Percentiles rank a stretch among this genome's conserved stretches.
Evolutionary conservation across 2,113 vertebrate genomes (phyloP).

Genomic region (Tyto alba): DNA sequence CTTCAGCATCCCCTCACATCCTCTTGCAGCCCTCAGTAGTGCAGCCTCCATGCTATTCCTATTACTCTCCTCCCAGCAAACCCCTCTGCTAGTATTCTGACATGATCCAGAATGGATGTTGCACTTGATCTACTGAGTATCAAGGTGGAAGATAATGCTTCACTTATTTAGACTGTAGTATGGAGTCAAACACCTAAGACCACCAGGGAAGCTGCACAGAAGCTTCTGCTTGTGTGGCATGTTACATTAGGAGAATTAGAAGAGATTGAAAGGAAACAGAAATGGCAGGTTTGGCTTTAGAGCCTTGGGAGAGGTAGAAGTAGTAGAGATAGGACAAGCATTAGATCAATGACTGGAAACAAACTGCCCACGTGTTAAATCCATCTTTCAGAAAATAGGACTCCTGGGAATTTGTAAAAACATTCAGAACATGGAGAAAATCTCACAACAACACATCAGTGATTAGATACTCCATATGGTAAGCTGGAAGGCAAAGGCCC

Average conservation of each 20-base stretch:
- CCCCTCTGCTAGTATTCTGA: background rate
- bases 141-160: background rate
- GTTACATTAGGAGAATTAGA: background rate
- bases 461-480: background rate
- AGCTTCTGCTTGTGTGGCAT: background rate
- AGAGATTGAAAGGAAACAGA: background rate
- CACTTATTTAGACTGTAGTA: background rate
- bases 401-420: background rate
- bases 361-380: background rate
- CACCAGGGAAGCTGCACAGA: background rate
- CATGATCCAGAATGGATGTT: background rate
- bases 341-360: background rate
- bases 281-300: background rate
- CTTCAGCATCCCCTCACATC: background rate
- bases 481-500: background rate
- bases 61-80: background rate
- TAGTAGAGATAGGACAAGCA: background rate
- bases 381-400: background rate
- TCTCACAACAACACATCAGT: background rate
- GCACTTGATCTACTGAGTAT: background rate
- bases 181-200: background rate
- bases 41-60: background rate
- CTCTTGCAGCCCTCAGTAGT: background rate
- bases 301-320: background rate
- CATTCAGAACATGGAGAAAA: background rate